Evolutionary conservation across 2,888 invertebrate species (phyloP), one percentile per base, ranked within the genome.

Genomic region (Luperina testacea): DNA sequence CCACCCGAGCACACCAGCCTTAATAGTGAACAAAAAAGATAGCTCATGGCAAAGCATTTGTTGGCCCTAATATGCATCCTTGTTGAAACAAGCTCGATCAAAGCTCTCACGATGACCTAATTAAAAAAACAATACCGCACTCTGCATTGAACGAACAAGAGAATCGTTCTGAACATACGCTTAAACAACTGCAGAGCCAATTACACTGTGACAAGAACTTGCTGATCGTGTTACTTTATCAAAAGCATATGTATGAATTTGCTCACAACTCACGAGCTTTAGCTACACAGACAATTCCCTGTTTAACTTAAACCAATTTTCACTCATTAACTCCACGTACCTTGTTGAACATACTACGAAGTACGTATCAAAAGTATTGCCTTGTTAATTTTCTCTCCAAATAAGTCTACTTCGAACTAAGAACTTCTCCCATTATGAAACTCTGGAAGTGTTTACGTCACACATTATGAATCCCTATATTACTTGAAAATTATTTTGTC

Each of bases 401-500:
- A 87, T 88, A 88, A 86, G 86, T 78, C 80, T 80, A 77, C 77
- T 75, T 73, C 57, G 83, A 88, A 85, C 86, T 88, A 86, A 88
- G 80, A 89, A 89, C 86, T 89, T 89, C 90, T 80, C 79, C 87
- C 89, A 89, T 89, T 89, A 88, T 70, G 82, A 59, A 88, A 90
- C 84, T 88, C 89, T 83, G 68, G 78, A 90, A 90, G 81, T 89
- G 87, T 89, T 89, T 89, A 88, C 84, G 89, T 89, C 89, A 89
- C 89, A 89, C 87, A 88, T 89, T 89, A 89, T 84, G 87, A 86
- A 88, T 87, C 83, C 84, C 83, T 90, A 88, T 87, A 90, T 90
- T 89, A 90, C 87, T 89, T 87, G 89, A 87, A 88, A 89, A 90
- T 89, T 89, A 90, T 89, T 89, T 90, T 90, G 86, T 86, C 88